Evolutionary conservation across 2,888 invertebrate genomes (phyloP).

Genomic region (Tetranychus piercei): DNA sequence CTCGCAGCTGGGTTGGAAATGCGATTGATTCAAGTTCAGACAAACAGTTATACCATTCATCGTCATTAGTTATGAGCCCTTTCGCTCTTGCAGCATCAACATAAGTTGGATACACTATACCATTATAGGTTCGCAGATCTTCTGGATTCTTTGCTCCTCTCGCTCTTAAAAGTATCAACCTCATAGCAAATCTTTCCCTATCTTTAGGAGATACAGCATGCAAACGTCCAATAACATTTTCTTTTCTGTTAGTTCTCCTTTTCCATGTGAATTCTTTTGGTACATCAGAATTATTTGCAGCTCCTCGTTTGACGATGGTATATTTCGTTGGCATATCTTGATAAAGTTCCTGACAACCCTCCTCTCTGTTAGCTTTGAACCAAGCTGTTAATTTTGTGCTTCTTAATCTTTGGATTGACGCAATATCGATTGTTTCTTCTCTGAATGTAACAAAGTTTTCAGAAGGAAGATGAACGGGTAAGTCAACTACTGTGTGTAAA

Average conservation of each 20-base stretch:
- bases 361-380: constrained; percentile 23
- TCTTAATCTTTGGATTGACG: constrained; percentile 12
- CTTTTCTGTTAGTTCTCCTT: neutral
- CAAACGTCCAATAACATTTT: constrained; percentile 14
- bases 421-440: constrained; percentile 22
- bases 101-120: constrained; percentile 23
- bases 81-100: constrained; percentile 23
- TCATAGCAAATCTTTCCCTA: constrained; percentile 19
- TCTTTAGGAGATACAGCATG: constrained; percentile 17
- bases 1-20: constrained; percentile 23
- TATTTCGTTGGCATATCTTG: constrained; percentile 14
- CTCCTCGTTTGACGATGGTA: neutral
- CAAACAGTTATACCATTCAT: constrained; percentile 26
- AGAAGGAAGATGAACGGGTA: constrained; percentile 31
- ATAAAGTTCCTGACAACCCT: neutral
- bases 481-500: constrained; percentile 29
- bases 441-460: constrained; percentile 25
- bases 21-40: constrained; percentile 23
- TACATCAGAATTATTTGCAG: constrained; percentile 17
- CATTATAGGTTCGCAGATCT: constrained; percentile 27
- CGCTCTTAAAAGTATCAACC: constrained; percentile 22
- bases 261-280: constrained; percentile 16
- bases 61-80: constrained; percentile 27
- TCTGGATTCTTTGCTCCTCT: constrained; percentile 25
- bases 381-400: constrained; percentile 26